These are phyloP conservation scores for Antechinus stuartii DNA, from an alignment of 2,113 vertebrate species.

Conservation along the genomic window DNA sequence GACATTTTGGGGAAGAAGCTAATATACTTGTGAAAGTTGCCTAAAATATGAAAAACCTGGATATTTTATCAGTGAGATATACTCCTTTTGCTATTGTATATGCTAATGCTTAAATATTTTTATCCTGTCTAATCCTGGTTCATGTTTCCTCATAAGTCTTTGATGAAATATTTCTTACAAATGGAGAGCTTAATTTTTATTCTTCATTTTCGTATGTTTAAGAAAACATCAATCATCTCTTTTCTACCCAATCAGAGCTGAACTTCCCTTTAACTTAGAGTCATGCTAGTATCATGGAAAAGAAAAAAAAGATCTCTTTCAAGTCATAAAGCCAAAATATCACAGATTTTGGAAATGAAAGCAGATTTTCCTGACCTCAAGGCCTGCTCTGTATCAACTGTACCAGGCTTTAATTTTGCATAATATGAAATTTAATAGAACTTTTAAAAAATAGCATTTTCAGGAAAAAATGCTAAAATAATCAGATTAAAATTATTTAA, in stretches of 20 bases:
- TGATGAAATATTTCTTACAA: neutral
- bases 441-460: neutral
- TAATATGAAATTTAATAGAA: neutral
- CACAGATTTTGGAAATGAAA: neutral
- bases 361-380: neutral
- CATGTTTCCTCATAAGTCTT: neutral
- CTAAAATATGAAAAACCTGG: neutral
- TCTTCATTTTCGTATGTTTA: neutral
- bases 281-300: neutral
- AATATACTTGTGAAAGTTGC: neutral
- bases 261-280: neutral
- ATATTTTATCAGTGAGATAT: neutral
- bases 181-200: neutral
- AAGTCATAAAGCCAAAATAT: neutral
- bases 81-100: neutral
- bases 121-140: neutral
- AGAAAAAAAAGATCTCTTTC: neutral
- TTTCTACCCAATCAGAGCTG: neutral
- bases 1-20: constrained; percentile 1
- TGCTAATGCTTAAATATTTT: neutral
- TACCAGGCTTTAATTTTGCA: neutral
- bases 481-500: neutral
- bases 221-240: neutral
- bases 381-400: neutral
- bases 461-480: neutral